Evolutionary conservation across 2,888 invertebrate species (phyloP), one percentile per base, ranked within the genome.

Genomic region (Drosophila eohydei): DNA sequence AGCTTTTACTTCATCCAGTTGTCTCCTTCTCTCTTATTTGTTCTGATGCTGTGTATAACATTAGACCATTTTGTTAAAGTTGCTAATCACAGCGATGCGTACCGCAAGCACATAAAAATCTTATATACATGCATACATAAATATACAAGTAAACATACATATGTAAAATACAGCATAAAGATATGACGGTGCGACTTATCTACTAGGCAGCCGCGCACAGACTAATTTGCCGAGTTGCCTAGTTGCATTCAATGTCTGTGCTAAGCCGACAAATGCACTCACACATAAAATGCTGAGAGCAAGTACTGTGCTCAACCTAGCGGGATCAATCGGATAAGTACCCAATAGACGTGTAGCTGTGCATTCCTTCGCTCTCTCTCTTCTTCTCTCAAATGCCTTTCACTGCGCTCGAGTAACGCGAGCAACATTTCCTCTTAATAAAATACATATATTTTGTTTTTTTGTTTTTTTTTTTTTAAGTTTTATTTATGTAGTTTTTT

Each of bases 401-500:
- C 16, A 11, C 30, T n/a, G 44, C 6, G 26, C 46, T n/a, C n/a
- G 46, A 4, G 8, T 4, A 28, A n/a, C n/a, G 4, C 8, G 8
- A 46, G 28, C 46, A 4, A 4, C 2, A 44, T 14, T 48, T 16
- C 16, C 30, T 32, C 6, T 16, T 50, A 12, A 52, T 41, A 1
- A 59, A 50, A 57, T 12, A 32, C 4, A 21, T 4, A 8, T 0
- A 2, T 30, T 26, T 28, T 12, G 43, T 4, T 12, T 0, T 3
- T 30, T 26, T 28, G 12, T 34, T 60, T 57, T 52, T 71, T 84
- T 80, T 84, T 80, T 87, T 80, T 79, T 79, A 78, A 87, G 84
- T 87, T 90, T 90, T 90, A 85, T 85, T 86, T 86, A 88, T 86
- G 87, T 88, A 86, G 84, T 90, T 91, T 87, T 91, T 92, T 90